These are phyloP conservation scores for Porites divaricata DNA, from an alignment of 92 coral and sea anemone species.

Conservation along the genomic window DNA sequence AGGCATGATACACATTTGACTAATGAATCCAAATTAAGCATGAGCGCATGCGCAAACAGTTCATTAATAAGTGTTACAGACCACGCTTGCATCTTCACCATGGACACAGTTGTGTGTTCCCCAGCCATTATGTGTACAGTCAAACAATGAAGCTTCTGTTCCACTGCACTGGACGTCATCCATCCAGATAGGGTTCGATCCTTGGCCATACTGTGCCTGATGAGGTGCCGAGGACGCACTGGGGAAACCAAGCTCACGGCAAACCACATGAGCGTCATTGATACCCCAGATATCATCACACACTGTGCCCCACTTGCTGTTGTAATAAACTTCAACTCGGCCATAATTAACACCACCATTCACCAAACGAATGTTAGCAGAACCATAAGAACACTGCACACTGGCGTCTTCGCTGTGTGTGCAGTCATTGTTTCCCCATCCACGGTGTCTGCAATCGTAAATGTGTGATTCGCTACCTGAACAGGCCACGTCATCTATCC, in stretches of 20 bases:
- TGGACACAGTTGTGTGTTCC: not conserved
- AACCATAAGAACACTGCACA: not conserved
- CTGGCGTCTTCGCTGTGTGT: slow-evolving; percentile 11
- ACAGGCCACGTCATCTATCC: slow-evolving; percentile 15
- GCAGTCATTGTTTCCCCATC: slow-evolving; percentile 22
- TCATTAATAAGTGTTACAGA: not conserved
- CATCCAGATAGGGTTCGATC: not conserved
- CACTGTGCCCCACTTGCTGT: slow-evolving; percentile 8
- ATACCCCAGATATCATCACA: not conserved
- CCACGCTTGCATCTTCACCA: not conserved
- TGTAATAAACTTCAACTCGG: slow-evolving; percentile 18
- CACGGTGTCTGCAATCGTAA: slow-evolving; percentile 9
- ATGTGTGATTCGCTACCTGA: slow-evolving; percentile 1
- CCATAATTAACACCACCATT: not conserved
- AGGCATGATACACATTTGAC: too few relatives aligned
- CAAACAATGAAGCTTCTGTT: not conserved
- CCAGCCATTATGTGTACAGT: not conserved
- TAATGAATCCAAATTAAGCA: too few relatives aligned
- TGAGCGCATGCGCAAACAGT: too few relatives aligned
- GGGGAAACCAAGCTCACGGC: not conserved
- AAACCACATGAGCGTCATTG: slow-evolving; percentile 5
- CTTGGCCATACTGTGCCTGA: not conserved
- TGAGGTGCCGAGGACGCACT: not conserved
- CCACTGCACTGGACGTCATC: not conserved
- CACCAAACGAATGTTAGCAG: not conserved